phyloP scores from a whole-genome alignment of 2,797 vertebrate genomes.

The Rhynchonycteris naso region DNA sequence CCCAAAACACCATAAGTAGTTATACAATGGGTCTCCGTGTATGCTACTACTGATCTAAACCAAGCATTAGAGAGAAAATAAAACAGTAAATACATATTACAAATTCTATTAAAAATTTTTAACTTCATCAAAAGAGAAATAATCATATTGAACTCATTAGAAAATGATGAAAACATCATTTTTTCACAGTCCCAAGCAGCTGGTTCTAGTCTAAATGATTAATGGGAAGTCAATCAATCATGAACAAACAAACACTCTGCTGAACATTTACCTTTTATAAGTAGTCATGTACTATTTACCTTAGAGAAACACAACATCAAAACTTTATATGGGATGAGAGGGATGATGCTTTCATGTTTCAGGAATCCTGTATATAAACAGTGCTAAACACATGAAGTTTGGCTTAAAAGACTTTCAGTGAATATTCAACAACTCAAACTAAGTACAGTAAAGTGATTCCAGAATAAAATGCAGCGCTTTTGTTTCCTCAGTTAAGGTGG shows the following conservation, averaged over 20 bases:
- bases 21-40: conserved; percentile 36
- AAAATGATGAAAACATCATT: conserved; percentile 65
- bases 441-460: background rate
- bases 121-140: conserved; percentile 55
- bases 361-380: background rate
- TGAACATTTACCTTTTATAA: conserved; percentile 13
- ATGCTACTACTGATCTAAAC: conserved; percentile 55
- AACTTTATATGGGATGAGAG: too few relatives aligned
- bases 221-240: conserved; percentile 49
- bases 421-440: background rate
- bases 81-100: conserved; percentile 59
- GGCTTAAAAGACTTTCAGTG: background rate
- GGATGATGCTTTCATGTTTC: background rate
- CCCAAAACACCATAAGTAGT: background rate
- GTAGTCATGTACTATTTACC: background rate
- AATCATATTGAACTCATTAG: conserved; percentile 58
- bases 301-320: background rate
- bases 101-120: conserved; percentile 55
- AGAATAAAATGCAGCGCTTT: conserved; percentile 37
- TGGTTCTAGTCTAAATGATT: conserved; percentile 50
- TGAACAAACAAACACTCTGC: background rate
- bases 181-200: conserved; percentile 16
- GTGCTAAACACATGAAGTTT: background rate
- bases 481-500: conserved; percentile 28
- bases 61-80: conserved; percentile 57